Base-by-base conservation (phyloP, 2,797 vertebrate species). In the Onychomys arenicola region DNA sequence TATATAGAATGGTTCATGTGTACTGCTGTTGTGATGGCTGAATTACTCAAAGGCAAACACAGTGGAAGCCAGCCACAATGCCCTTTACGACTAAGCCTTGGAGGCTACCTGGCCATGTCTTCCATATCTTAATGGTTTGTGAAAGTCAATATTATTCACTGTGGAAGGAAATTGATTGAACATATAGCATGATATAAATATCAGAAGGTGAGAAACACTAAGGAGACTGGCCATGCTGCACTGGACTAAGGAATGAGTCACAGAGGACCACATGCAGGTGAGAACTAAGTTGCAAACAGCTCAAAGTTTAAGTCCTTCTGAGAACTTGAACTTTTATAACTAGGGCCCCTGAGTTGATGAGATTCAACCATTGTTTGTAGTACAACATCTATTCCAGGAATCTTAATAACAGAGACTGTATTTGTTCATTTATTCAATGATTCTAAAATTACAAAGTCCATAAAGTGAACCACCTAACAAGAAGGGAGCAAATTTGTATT, bases 371-470 rank as follows among this genome's bases (percentile, higher is more conserved):
- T 90, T 23, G 78, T 87, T 77, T 93, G 46, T 61, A 27, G 52
- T 87, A 94, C 16, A 10, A 6, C 84, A 32, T 87, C 90, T 95
- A 40, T 71, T 85, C 37, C 57, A 90, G 29, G 52, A n/a, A 69
- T 77, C 89, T 92, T 81, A 82, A 91, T 61, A 93, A 73, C 8
- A 69, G 23, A 71, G 77, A 86, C 14, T 78, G 3, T 32, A 81
- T 91, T 83, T 16, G 34, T 87, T 63, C 27, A 61, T 57, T 61
- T 90, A 90, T 61, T 95, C 37, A 82, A 71, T 61, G 92, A 77
- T 43, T 86, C 32, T 67, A 78, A 23, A 21, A 59, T 94, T 91
- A 87, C 49, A 57, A 97, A 85, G 88, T 84, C 25, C 43, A 32
- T 55, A 86, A 90, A 87, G 43, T 40, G 29, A 21, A 65, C 77